Percentiles rank a stretch among this genome's conserved stretches.
Evolutionary conservation across 2,113 vertebrate species (phyloP).

Genomic region (Trachemys scripta): DNA sequence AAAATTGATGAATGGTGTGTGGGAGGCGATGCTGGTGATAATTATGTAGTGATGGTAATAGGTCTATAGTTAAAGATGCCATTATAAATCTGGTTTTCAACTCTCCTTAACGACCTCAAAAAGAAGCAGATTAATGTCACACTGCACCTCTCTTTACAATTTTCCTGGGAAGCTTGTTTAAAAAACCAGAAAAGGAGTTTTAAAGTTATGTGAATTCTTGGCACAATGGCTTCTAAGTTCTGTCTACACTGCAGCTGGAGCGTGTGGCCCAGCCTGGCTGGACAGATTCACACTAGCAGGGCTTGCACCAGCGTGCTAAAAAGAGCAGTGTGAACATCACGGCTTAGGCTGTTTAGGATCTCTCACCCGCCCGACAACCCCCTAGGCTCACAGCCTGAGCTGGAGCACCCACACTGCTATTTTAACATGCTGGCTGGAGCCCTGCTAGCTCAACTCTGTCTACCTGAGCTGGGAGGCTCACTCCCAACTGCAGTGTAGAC

Average conservation of each 20-base stretch:
- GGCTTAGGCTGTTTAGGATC: background rate
- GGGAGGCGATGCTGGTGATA: background rate
- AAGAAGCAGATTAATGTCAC: conserved; percentile 25
- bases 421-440: background rate
- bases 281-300: background rate
- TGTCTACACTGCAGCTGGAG: background rate
- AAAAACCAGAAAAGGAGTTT: background rate
- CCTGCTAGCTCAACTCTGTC: background rate
- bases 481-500: background rate
- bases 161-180: conserved; percentile 3
- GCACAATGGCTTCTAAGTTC: background rate
- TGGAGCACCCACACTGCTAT: background rate
- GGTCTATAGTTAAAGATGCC: conserved; percentile 14
- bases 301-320: background rate
- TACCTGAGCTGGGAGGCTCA: background rate
- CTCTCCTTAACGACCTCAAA: conserved; percentile 24
- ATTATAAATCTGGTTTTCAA: background rate
- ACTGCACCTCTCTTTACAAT: conserved; percentile 26
- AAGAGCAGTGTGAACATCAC: background rate
- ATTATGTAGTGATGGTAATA: background rate
- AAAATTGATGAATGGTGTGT: background rate
- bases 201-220: background rate
- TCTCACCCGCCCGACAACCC: background rate
- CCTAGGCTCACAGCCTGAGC: background rate
- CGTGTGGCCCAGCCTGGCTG: background rate